phyloP scores from a whole-genome alignment of 2,797 vertebrate species.

The Anisognathus igniventris region DNA sequence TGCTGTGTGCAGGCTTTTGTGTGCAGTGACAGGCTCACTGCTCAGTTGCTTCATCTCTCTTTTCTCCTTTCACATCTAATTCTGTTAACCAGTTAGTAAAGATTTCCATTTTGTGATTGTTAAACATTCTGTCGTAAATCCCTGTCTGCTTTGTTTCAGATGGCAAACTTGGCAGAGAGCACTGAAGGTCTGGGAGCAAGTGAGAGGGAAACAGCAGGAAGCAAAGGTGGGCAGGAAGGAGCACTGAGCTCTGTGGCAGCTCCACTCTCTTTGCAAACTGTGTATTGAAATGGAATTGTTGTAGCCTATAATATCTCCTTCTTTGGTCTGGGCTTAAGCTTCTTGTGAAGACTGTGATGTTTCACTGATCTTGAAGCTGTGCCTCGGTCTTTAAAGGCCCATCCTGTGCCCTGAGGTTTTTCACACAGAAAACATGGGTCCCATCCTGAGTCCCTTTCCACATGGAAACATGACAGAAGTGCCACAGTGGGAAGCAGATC shows the following conservation, averaged over 20 bases:
- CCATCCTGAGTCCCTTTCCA: background rate
- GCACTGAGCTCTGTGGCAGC: background rate
- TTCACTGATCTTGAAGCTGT: background rate
- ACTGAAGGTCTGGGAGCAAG: background rate
- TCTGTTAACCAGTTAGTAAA: background rate
- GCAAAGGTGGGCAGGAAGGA: slow-evolving; percentile 54
- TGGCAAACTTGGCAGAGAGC: slow-evolving; percentile 7
- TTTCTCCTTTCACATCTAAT: background rate
- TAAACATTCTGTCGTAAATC: background rate
- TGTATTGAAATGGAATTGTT: background rate
- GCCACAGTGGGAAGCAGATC: background rate
- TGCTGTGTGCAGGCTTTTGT: background rate
- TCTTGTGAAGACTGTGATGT: background rate
- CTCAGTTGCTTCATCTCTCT: background rate
- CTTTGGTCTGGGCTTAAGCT: background rate
- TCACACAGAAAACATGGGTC: background rate
- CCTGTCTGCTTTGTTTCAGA: slow-evolving; percentile 1
- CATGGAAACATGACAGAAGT: fast-evolving
- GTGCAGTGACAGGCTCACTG: background rate
- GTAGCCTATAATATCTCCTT: background rate
- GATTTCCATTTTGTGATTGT: background rate
- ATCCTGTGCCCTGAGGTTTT: background rate
- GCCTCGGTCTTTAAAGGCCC: background rate
- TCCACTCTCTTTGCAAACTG: background rate
- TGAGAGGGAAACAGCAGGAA: slow-evolving; percentile 26